phyloP scores from a whole-genome alignment of 2,888 invertebrate species.

The Ichneumoninae sp. region DNA sequence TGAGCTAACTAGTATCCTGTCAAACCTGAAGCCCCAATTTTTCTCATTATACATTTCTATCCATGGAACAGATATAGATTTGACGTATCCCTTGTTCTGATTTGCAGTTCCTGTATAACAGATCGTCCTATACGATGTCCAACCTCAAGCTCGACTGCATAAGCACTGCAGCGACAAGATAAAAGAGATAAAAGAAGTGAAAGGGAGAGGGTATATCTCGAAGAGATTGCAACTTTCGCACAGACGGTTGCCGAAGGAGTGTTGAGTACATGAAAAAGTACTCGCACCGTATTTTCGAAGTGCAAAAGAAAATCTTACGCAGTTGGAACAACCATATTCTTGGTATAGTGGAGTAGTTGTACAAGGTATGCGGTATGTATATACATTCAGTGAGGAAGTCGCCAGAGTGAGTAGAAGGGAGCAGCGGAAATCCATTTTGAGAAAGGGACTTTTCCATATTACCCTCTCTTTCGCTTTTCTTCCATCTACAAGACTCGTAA shows the following conservation, averaged over 20 bases:
- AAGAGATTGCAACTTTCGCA: conserved; percentile 45
- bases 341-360: conserved; percentile 12
- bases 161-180: background rate
- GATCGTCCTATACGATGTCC: background rate
- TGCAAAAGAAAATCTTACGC: conserved; percentile 44
- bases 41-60: background rate
- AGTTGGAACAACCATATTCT: conserved; percentile 57
- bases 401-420: conserved; percentile 43
- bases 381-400: conserved; percentile 46
- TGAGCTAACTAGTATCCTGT: background rate
- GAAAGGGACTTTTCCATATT: conserved; percentile 58
- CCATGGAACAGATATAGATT: background rate
- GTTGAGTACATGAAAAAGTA: conserved; percentile 43
- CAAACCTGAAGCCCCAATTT: background rate
- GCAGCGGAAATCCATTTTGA: conserved; percentile 65
- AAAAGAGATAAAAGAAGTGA: background rate
- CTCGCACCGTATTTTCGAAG: conserved; percentile 37
- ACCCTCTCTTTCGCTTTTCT: conserved; percentile 42
- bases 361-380: conserved; percentile 23
- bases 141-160: background rate
- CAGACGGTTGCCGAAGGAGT: conserved; percentile 26
- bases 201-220: background rate
- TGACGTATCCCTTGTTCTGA: background rate
- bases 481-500: conserved; percentile 54
- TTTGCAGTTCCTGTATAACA: background rate